Evolutionary conservation across 2,888 invertebrate species (phyloP), one percentile per base, ranked within the genome.

Genomic region (Drosophila robusta): DNA sequence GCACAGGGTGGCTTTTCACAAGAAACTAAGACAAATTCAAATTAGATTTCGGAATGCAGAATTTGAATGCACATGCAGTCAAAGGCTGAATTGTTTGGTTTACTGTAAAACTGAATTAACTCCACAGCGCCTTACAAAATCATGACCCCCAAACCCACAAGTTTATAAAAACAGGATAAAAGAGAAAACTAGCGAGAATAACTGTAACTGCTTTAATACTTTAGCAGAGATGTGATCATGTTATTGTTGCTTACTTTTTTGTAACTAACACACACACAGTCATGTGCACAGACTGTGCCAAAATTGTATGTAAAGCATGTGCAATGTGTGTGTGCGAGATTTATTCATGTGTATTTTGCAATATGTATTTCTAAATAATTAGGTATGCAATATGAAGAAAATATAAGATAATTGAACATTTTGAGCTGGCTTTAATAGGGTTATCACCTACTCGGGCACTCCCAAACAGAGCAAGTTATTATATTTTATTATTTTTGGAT

Each of bases 21-120:
- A 45, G 36, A 16, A 29, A 32, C 8, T 14, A 26, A 50, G 39
- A 4, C 11, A 14, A 41, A 14, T 12, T 26, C 32, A 47, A 47
- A 14, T 8, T 9, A 1, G n/a, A n/a, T 65, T 41, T 44, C 65
- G 50, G 36, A 64, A 65, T 50, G 65, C 61, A 45, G 14, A 9
- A n/a, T n/a, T 38, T 22, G 14, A 45, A 55, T 29, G 36, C 14
- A 3, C 49, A 22, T 36, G 18, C 18, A 18, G 18, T 18, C 18
- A 18, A 18, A 18, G 1, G 2, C 26, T 7, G 7, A 24, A 24
- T 24, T 4, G 4, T 24, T 24, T 6, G 24, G 18, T 18, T 18
- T 18, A 18, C 18, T 18, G 18, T 18, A 26, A 26, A 26, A 26
- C 26, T 26, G 26, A 29, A 29, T 2, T 2, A 22, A 4, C 4